phyloP scores from a whole-genome alignment of 1,140 invertebrate genomes.

The Brachionus paranguensis region DNA sequence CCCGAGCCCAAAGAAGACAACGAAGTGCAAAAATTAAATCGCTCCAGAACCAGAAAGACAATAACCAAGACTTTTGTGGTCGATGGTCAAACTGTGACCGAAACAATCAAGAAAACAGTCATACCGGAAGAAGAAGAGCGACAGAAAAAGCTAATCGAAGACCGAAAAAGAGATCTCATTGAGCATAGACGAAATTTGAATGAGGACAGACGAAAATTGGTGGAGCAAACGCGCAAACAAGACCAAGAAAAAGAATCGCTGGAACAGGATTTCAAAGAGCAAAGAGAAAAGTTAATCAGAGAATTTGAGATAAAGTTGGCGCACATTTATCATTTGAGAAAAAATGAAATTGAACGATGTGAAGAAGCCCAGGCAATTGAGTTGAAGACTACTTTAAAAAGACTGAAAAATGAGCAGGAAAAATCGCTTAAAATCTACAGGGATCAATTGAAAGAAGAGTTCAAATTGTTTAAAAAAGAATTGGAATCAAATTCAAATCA shows the following conservation, averaged over 20 bases:
- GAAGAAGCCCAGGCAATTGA: constrained; percentile 35
- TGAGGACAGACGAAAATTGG: constrained; percentile 31
- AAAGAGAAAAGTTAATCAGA: constrained; percentile 37
- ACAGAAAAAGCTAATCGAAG: constrained; percentile 36
- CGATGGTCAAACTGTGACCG: constrained; percentile 32
- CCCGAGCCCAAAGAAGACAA: neutral
- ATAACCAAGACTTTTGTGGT: constrained; percentile 38
- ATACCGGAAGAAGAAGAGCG: constrained; percentile 36
- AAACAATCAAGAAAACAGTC: constrained; percentile 37
- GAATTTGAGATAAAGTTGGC: constrained; percentile 34
- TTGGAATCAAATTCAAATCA: constrained; percentile 25
- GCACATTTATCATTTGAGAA: constrained; percentile 32
- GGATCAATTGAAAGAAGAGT: constrained; percentile 37
- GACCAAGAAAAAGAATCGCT: constrained; percentile 33
- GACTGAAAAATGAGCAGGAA: constrained; percentile 31
- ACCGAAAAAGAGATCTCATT: constrained; percentile 30
- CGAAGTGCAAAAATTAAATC: constrained; percentile 32
- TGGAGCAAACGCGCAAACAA: constrained; percentile 35
- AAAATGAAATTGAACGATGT: constrained; percentile 33
- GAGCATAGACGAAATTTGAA: constrained; percentile 37
- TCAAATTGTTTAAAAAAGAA: constrained; percentile 35
- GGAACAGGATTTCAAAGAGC: constrained; percentile 38
- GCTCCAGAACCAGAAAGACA: constrained; percentile 16
- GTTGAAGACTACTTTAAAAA: constrained; percentile 20
- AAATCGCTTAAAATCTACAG: constrained; percentile 1